These are phyloP conservation scores for Drosophila paramelanica DNA, from an alignment of 2,888 invertebrate species.

Conservation along the genomic window DNA sequence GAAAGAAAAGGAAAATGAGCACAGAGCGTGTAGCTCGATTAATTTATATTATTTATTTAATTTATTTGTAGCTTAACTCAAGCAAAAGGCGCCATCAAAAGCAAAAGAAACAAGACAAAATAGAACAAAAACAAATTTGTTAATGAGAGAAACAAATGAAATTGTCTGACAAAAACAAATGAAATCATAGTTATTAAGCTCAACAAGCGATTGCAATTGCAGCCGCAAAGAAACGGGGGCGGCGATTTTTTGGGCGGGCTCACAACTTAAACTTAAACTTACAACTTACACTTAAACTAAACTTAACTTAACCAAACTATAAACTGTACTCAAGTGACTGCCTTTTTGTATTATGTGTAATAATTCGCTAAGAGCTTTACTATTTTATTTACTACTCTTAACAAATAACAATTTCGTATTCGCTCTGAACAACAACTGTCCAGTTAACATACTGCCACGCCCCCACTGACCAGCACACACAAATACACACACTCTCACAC, in stretches of 20 bases:
- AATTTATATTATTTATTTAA: conserved; percentile 80
- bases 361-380: conserved; percentile 69
- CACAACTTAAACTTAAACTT: conserved; percentile 45
- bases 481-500: conserved; percentile 2
- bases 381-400: conserved; percentile 44
- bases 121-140: not conserved
- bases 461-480: conserved; percentile 17
- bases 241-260: conserved; percentile 25
- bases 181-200: conserved; percentile 63
- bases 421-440: conserved; percentile 33
- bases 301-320: conserved; percentile 40
- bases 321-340: conserved; percentile 52
- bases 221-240: conserved; percentile 23
- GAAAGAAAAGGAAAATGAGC: conserved; percentile 12
- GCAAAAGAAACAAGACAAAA: conserved; percentile 28
- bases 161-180: conserved; percentile 21
- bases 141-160: conserved; percentile 13
- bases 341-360: conserved; percentile 64
- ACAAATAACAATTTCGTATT: conserved; percentile 44
- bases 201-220: conserved; percentile 15
- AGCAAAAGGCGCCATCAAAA: conserved; percentile 71
- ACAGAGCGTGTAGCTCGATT: conserved; percentile 51
- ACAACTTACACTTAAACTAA: conserved; percentile 41
- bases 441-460: conserved; percentile 22
- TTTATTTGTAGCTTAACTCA: conserved; percentile 75